Evolutionary conservation across 1,140 invertebrate genomes (phyloP).

Genomic region (Drosophila sp.): DNA sequence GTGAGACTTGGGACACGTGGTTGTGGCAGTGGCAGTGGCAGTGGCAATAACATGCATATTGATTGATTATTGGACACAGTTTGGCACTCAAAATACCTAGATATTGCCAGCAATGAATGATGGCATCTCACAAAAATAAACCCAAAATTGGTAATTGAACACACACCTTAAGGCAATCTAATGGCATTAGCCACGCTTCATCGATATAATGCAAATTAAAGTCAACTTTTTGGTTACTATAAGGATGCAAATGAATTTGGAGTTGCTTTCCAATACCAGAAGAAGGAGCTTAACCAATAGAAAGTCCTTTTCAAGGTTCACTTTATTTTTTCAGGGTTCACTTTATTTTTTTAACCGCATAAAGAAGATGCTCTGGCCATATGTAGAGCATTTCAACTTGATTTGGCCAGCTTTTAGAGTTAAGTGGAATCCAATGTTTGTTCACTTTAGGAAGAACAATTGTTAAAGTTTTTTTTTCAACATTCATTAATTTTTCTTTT

Average conservation of each 20-base stretch:
- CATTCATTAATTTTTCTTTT: not conserved
- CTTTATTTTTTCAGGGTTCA: not conserved
- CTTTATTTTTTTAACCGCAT: not conserved
- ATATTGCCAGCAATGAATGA: conserved; percentile 48
- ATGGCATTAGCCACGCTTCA: conserved; percentile 29
- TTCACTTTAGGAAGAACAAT: not conserved
- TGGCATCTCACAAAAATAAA: conserved; percentile 32
- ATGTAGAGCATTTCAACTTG: conserved; percentile 5
- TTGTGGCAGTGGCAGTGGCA: not conserved
- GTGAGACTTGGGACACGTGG: conserved; percentile 4
- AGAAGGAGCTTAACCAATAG: no score
- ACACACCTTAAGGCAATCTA: conserved; percentile 8
- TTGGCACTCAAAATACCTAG: conserved; percentile 57
- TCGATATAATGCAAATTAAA: conserved; percentile 32
- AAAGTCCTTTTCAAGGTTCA: not conserved
- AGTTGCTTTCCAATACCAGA: not conserved
- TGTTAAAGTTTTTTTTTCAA: not conserved
- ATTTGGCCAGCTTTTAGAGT: conserved; percentile 6
- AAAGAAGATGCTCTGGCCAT: conserved; percentile 30
- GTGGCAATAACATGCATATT: conserved; percentile 32
- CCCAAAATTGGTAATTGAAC: conserved; percentile 14
- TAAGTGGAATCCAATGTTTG: conserved; percentile 16
- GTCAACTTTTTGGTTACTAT: conserved; percentile 1
- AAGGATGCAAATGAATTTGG: not conserved
- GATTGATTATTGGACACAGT: conserved; percentile 75